Evolutionary conservation across 2,113 vertebrate genomes (phyloP), one percentile per base, ranked within the genome.

Genomic region (Lycocorax pyrrhopterus): DNA sequence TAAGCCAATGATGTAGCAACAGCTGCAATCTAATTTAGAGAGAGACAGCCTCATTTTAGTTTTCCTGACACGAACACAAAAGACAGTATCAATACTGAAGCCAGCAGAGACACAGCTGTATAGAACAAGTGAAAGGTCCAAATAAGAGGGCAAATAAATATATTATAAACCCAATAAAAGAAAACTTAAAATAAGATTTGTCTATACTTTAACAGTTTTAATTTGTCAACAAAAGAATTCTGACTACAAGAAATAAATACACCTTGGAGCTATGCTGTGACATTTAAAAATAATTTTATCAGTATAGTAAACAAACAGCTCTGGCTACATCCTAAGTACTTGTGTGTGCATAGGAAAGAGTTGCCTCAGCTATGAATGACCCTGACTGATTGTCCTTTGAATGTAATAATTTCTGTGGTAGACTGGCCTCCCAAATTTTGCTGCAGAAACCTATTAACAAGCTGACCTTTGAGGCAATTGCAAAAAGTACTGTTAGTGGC

Each of bases 21-120:
- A 96, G 91, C 94, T 96, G 94, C 87, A 87, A 85, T 88, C 87
- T 92, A 85, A 90, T 95, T 94, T 90, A 94, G 96, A 95, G 77
- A 85, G 93, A 94, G 93, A 94, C 82, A 58, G 87, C 75, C 93
- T 90, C 95, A 72, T 88, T 95, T 96, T 89, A 55, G 64, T 87
- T 78, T 81, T 84, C 80, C 55, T 91, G 88, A 90, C 91, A 66
- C 1, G 58, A 94, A 86, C 95, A 95, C 84, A 95, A 95, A 95
- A 92, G 95, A 80, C 80, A 85, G 87, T 89, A 95, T 92, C 81
- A 72, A 74, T 67, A 85, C 84, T 69, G 87, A 76, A 81, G 85
- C 60, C 4, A 1, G 60, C 47, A 74, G 92, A 90, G 92, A 60
- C 75, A 88, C 69, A 84, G 85, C 88, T 92, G 86, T 93, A 71